phyloP scores from a whole-genome alignment of 2,888 invertebrate genomes.

The Lymantria monacha region DNA sequence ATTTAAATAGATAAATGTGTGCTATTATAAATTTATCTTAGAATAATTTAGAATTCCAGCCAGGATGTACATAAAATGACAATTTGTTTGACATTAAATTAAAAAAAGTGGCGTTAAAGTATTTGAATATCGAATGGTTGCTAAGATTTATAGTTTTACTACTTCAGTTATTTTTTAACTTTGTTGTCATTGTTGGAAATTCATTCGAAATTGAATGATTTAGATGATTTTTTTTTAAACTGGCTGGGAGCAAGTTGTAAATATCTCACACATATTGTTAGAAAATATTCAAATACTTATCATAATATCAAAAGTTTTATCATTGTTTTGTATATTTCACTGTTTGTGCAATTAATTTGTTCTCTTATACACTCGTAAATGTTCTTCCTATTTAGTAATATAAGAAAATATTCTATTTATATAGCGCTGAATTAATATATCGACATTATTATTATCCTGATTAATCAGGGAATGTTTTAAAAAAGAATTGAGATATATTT shows the following conservation, averaged over 20 bases:
- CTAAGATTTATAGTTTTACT: no score
- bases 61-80: constrained; percentile 10
- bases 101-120: background rate
- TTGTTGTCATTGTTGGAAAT: no score
- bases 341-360: constrained; percentile 75
- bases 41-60: constrained; percentile 44
- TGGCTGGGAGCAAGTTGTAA: constrained; percentile 4
- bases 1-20: constrained; percentile 32
- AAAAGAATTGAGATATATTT: constrained; percentile 76
- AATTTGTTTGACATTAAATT: constrained; percentile 1
- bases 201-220: background rate
- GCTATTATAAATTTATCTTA: constrained; percentile 44
- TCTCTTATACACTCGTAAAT: constrained; percentile 65
- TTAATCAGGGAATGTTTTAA: constrained; percentile 50
- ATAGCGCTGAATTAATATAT: constrained; percentile 63
- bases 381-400: constrained; percentile 73
- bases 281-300: constrained; percentile 17
- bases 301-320: constrained; percentile 30
- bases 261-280: constrained; percentile 8
- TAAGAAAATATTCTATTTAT: constrained; percentile 75
- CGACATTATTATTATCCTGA: constrained; percentile 50
- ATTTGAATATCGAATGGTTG: background rate
- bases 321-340: constrained; percentile 53
- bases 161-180: no score
- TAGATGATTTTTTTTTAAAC: background rate